A percentile compares a stretch with the other conserved stretches of the same genome.
phyloP scores from a whole-genome alignment of 2,888 invertebrate species.

The Adelognathus sp. region DNA sequence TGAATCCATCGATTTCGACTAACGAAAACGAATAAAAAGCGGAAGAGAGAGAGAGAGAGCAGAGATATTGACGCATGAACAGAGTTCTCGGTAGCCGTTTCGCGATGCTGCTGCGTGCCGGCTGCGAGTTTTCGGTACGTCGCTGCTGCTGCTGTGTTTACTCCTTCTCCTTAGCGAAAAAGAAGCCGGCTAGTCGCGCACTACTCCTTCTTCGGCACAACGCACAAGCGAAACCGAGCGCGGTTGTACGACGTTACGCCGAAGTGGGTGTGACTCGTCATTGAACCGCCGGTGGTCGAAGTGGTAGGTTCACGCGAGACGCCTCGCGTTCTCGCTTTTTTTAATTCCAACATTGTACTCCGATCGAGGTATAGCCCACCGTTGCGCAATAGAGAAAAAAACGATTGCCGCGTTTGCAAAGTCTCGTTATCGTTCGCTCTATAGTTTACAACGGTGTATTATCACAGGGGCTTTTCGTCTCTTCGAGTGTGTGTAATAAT shows the following conservation, averaged over 20 bases:
- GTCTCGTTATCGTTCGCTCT: neutral
- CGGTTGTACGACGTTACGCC: conserved; percentile 28
- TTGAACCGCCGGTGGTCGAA: conserved; percentile 49
- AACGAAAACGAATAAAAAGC: too few relatives aligned
- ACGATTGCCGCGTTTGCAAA: neutral
- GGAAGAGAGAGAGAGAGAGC: too few relatives aligned
- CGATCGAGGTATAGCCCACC: neutral
- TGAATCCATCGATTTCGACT: too few relatives aligned
- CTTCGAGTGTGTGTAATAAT: too few relatives aligned
- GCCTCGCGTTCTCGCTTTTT: neutral
- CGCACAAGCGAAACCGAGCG: neutral
- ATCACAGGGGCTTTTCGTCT: neutral
- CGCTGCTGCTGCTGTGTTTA: too few relatives aligned
- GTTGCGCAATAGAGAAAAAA: neutral
- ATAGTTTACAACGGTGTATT: neutral
- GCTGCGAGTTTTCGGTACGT: too few relatives aligned
- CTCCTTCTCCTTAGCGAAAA: neutral
- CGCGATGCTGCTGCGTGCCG: too few relatives aligned
- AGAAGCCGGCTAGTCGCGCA: neutral
- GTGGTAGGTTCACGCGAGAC: conserved; percentile 45
- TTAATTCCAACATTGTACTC: neutral
- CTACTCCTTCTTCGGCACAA: conserved; percentile 26
- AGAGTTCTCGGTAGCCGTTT: too few relatives aligned
- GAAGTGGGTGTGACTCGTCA: conserved; percentile 49
- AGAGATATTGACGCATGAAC: too few relatives aligned